Base-by-base conservation (phyloP, 2,888 invertebrate genomes). In the Drosophila engyochracea region DNA sequence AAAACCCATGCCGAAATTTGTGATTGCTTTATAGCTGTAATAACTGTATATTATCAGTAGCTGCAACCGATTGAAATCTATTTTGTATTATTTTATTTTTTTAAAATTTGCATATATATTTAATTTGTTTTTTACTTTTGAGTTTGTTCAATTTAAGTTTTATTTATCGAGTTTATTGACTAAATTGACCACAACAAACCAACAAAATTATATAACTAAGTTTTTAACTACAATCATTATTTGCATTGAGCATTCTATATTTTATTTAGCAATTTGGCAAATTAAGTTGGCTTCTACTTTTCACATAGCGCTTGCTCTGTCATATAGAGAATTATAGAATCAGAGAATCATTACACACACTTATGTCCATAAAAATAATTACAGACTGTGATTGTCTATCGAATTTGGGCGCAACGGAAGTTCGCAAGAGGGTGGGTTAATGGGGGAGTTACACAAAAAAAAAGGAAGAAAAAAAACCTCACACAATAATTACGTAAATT, bases 401-500 rank as follows among this genome's bases (percentile, higher is more conserved):
- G 62, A 70, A 69, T 49, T 30, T 47, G 22, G 55, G 14, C 57
- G 30, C 74, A 77, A 37, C 77, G 77, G 75, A 77, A 74, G 79
- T 64, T 12, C 62, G 59, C 37, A n/a, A 14, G 41, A 4, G 58
- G 22, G 31, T 4, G 1, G 5, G 35, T 22, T 14, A 54, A 33
- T 25, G 19, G 7, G 22, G 37, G 37, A 51, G 41, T 14, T 51
- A 25, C 14, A 35, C 25, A 35, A 25, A 47, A 16, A 28, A 14
- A 16, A 7, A 19, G 31, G 16, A 30, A 33, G n/a, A 70, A 70
- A 30, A 60, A 30, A 54, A 70, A 87, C 87, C 81, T 81, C 72
- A 68, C 74, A 63, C 57, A 80, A 78, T 88, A 87, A 87, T 85
- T 85, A 82, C 82, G 61, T 70, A 69, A 88, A 90, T 90, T 90